Base-by-base conservation (phyloP, 2,888 invertebrate genomes). In the Trichogramma dendrolimi region DNA sequence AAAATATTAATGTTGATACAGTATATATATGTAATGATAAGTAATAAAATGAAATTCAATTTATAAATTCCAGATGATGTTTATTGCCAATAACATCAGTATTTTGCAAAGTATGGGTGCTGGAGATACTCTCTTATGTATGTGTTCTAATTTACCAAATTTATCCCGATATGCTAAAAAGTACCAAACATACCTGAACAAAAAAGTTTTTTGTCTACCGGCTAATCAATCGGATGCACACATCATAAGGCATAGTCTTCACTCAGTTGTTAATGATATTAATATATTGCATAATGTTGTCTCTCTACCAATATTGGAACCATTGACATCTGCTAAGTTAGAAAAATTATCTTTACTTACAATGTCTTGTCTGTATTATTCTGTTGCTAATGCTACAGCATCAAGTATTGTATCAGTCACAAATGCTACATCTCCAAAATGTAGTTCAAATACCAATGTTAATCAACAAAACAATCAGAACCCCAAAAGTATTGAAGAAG, bases 221-320 rank as follows among this genome's bases (percentile, higher is more conserved):
- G 82, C 86, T 2, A 87, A 85, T 63, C 83, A 87, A 80, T 85
- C 83, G 69, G 94, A 87, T 81, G 93, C 89, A 67, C 87, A 86
- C 75, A 86, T 83, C 74, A 87, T 87, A 71, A 87, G 86, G 79
- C 85, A 86, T 74, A 92, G 91, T 69, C 85, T 93, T 70, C 87
- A 89, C 67, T 87, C 89, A 68, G 85, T 94, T 69, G 87, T 93
- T 64, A 88, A 90, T 65, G 96, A 96, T 77, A 88, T 96, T 65
- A 86, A 86, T 63, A 87, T 94, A 51, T 92, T 93, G 62, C 89
- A 89, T 75, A 85, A 89, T 67, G 92, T 92, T 6, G 83, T 95
- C 69, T 90, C 92, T 14, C 81, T 96, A 70, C 95, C 95, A 0
- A 86, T 94, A 63, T 80, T 95, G 59, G 95, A 96, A 77, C 95